Evolutionary conservation across 2,888 invertebrate species (phyloP).

Genomic region (Artemia sinica): DNA sequence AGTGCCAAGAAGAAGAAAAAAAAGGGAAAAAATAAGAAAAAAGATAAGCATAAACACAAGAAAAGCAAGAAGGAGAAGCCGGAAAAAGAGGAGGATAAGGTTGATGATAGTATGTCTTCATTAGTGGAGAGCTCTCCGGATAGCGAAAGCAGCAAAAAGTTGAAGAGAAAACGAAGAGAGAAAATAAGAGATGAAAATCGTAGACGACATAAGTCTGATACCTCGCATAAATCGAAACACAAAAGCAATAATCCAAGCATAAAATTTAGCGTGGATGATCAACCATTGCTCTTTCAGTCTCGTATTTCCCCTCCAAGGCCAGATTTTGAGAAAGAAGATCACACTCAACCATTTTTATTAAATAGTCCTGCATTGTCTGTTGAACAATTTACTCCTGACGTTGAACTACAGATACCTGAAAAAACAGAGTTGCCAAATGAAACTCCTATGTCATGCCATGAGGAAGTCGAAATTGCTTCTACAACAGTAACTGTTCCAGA

Average conservation of each 20-base stretch:
- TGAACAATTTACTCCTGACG: background rate
- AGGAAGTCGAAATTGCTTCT: background rate
- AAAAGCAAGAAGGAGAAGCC: background rate
- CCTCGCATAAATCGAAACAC: background rate
- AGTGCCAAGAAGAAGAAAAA: slow-evolving; percentile 1
- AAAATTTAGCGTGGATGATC: background rate
- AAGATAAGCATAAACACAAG: background rate
- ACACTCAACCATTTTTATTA: background rate
- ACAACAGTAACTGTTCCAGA: background rate
- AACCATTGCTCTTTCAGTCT: background rate
- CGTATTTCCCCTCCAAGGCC: background rate
- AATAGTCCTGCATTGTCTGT: background rate
- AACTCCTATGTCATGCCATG: background rate
- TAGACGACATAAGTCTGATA: slow-evolving; percentile 4
- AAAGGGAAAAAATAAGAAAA: background rate
- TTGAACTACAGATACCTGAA: background rate
- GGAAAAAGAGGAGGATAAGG: background rate
- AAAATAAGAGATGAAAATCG: background rate
- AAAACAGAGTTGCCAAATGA: background rate
- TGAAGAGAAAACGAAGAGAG: background rate
- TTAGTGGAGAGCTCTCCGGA: background rate
- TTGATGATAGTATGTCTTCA: background rate
- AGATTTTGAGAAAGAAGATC: background rate
- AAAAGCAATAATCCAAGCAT: background rate
- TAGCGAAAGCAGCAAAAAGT: background rate